Evolutionary conservation across 2,888 invertebrate species (phyloP), one percentile per base, ranked within the genome.

Genomic region (Meiosimyza decipiens): DNA sequence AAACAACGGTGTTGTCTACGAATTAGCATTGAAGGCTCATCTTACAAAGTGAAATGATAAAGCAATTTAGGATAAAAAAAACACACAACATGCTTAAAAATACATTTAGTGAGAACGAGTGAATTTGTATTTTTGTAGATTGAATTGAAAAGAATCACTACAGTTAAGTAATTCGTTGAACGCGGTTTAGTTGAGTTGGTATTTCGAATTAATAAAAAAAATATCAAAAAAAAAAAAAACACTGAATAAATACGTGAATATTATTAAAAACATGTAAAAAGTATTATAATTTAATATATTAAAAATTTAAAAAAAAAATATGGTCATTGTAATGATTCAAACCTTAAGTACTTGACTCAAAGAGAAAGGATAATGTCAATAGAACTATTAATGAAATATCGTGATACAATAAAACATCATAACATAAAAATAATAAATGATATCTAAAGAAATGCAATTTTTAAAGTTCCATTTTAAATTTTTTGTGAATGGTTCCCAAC

Each of bases 11-110:
- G 9, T 9, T 40, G 40, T 40, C 62, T 73, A 74, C 75, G 80
- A 78, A 82, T 81, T 78, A 77, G 72, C 79, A 75, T 77, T 79
- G 80, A 82, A 81, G 79, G 80, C 79, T 82, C 79, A 79, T 76
- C 78, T 79, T 79, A 77, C 77, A 75, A 79, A 77, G 60, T 66
- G 71, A 71, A 63, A 18, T 28, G 47, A 51, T 71, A 28, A 15
- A 69, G 7, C 6, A 40, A 40, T 40, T 3, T 22, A 22, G 22
- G 22, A 68, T 49, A 54, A 28, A 54, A 18, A 52, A 60, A 59
- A 57, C 22, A 60, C 28, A 15, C 15, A 12, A 60, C 15, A 60
- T 1, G 59, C 33, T 28, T 60, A 60, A 62, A 70, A 70, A 63
- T 70, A 15, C 16, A 62, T 50, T 33, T 60, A 62, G 50, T 40